Percentiles rank a stretch among this genome's conserved stretches.
phyloP scores from a whole-genome alignment of 2,113 vertebrate genomes.

The Gorilla gorilla region DNA sequence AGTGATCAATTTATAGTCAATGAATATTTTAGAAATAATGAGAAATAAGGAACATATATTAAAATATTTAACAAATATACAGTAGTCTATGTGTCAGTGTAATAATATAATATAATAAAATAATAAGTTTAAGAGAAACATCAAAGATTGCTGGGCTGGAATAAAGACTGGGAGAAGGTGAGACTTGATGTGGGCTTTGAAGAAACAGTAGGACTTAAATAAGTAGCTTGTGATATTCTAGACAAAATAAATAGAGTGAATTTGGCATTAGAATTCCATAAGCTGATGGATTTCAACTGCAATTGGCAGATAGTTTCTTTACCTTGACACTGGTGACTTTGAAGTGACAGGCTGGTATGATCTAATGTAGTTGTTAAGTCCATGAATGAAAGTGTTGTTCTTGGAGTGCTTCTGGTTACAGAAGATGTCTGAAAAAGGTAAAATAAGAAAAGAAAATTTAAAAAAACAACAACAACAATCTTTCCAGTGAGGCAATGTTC shows the following conservation, averaged over 20 bases:
- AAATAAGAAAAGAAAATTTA: background rate
- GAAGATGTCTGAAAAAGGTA: slow-evolving; percentile 18
- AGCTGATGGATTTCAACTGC: background rate
- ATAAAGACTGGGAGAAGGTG: background rate
- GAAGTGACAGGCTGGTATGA: background rate
- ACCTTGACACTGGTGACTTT: background rate
- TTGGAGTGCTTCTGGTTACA: background rate
- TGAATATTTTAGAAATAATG: background rate
- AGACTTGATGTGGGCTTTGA: background rate
- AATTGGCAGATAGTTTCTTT: background rate
- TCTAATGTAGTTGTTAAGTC: background rate
- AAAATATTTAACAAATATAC: background rate
- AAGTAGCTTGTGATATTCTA: background rate
- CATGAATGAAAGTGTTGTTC: slow-evolving; percentile 9
- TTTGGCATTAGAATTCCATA: background rate
- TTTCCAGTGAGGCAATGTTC: background rate
- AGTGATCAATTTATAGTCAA: background rate
- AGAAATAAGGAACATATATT: background rate
- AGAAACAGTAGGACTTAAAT: background rate
- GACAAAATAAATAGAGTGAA: background rate
- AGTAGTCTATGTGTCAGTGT: background rate
- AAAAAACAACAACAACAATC: background rate
- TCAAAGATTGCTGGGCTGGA: background rate
- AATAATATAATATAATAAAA: background rate
- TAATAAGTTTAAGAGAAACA: background rate